Conservation (phyloP, 2,113 vertebrate genomes). For the Rhinolophus sinicus region DNA sequence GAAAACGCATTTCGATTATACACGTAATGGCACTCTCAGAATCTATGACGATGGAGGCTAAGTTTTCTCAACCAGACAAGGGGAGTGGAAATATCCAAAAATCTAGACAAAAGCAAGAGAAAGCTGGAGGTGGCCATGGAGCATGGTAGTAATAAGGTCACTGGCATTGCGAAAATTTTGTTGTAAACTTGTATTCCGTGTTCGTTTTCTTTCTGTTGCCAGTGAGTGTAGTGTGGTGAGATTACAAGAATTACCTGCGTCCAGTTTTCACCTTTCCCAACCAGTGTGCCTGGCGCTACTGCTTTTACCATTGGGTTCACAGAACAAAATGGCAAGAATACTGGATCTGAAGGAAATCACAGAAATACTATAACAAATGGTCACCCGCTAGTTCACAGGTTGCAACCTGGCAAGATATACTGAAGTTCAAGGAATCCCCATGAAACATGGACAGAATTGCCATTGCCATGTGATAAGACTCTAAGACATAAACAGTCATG, state of each 20-base stretch:
- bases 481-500: background rate
- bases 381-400: background rate
- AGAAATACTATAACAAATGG: background rate
- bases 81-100: too few relatives aligned
- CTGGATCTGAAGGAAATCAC: background rate
- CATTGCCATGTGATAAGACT: background rate
- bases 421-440: background rate
- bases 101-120: too few relatives aligned
- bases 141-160: too few relatives aligned
- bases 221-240: too few relatives aligned
- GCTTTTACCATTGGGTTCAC: background rate
- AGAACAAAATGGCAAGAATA: background rate
- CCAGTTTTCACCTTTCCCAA: too few relatives aligned
- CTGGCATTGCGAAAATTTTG: too few relatives aligned
- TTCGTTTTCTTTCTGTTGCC: too few relatives aligned
- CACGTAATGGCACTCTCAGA: background rate
- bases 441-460: background rate
- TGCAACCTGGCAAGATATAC: background rate
- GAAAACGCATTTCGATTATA: background rate
- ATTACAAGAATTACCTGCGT: too few relatives aligned
- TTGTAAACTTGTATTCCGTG: too few relatives aligned
- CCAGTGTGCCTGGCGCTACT: background rate
- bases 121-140: too few relatives aligned
- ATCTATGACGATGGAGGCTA: too few relatives aligned
- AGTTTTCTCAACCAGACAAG: too few relatives aligned